Evolutionary conservation across 2,888 invertebrate species (phyloP), one percentile per base, ranked within the genome.

Genomic region (Keiferia lycopersicella): DNA sequence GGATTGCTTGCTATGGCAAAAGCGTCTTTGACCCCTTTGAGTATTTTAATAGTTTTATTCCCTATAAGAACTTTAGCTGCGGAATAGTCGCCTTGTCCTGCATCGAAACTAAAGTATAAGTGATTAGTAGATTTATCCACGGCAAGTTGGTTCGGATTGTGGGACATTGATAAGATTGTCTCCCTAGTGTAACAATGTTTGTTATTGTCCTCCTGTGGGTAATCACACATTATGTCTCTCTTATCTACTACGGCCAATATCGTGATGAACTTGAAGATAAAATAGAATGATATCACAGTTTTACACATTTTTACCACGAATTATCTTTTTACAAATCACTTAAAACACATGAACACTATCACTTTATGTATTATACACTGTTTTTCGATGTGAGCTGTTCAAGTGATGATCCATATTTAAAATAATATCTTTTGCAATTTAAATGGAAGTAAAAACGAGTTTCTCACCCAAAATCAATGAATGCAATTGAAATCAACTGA

Each of bases 21-120:
- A 41, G 89, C 87, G 61, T 90, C 90, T 67, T 81, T 88, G 0
- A 88, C 77, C 1, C 90, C 89, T 75, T 84, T 84, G 0, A 89
- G 67, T 22, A 88, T 77, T 2, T 75, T 84, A 0, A 88, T 62
- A 62, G 79, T 79, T 73, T 77, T 84, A 2, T 71, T 81, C 2
- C 83, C 80, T 12, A 89, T 77, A 22, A 81, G 74, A 0, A 83
- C 67, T 14, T 81, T 70, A 0, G 83, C 87, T 7, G 88, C 87
- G 1, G 82, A 67, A 65, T 84, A 87, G 67, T 88, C 87, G 0
- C 87, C 87, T 67, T 84, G 78, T 2, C 88, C 88, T 0, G 80
- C 77, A 69, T 88, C 88, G 64, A 88, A 87, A 68, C 89, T 88
- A 69, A 88, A 88, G 72, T 85, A 89, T 2, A 90, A 62, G 0